phyloP scores from a whole-genome alignment of 1,140 invertebrate species.

The Rhopalosiphum padi region DNA sequence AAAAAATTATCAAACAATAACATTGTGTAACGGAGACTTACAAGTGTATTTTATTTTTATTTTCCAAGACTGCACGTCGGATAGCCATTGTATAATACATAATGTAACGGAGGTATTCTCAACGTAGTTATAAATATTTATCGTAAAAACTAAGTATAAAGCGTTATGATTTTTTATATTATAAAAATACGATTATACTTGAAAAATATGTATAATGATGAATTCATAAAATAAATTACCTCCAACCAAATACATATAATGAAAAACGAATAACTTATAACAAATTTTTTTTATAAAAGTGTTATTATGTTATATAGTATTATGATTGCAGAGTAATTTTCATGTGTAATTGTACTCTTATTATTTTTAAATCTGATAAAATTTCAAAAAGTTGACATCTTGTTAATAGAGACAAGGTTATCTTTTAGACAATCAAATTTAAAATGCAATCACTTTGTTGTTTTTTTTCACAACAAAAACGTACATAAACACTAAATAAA shows the following conservation, averaged over 20 bases:
- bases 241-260: not conserved
- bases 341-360: not conserved
- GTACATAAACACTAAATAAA: not conserved
- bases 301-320: not conserved
- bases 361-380: not conserved
- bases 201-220: not conserved
- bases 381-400: not conserved
- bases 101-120: slow-evolving; percentile 11
- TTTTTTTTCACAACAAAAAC: not conserved
- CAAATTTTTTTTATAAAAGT: not conserved
- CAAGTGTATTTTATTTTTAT: slow-evolving; percentile 9
- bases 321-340: not conserved
- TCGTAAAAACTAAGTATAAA: slow-evolving; percentile 5
- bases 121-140: slow-evolving; percentile 13
- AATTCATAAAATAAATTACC: not conserved
- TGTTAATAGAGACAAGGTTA: not conserved
- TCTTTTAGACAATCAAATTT: slow-evolving; percentile 21
- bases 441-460: not conserved
- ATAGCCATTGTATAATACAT: slow-evolving; percentile 28
- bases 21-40: slow-evolving; percentile 17
- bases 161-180: slow-evolving; percentile 7
- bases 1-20: not conserved
- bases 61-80: not conserved
- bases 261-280: not conserved
- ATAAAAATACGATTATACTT: not conserved